A percentile compares a stretch with the other conserved stretches of the same genome.
Conservation (phyloP, 1,140 invertebrate genomes). For the Penaeus chinensis region DNA sequence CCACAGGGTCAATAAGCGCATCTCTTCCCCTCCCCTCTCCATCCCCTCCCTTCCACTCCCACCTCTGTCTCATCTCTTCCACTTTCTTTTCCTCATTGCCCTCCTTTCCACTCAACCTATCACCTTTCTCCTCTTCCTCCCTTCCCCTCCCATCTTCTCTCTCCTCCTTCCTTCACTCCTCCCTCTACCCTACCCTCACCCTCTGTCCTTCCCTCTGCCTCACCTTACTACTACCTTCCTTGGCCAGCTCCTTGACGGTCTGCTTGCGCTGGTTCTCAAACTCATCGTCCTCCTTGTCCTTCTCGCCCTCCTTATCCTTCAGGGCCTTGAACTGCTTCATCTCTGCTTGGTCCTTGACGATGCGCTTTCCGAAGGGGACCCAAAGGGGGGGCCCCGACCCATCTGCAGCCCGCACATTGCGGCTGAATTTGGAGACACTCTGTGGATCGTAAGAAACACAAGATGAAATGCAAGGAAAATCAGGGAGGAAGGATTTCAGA, state of each 20-base stretch:
- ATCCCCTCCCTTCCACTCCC: too few species aligned
- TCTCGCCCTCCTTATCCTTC: constrained; percentile 35
- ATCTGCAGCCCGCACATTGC: constrained; percentile 39
- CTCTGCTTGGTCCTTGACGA: constrained; percentile 73
- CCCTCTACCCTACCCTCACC: too few species aligned
- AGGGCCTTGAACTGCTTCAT: constrained; percentile 79
- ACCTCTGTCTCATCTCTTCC: too few species aligned
- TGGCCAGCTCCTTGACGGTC: constrained; percentile 65
- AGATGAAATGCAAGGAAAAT: constrained; percentile 7
- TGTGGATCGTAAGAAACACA: neutral
- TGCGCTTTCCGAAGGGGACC: constrained; percentile 89
- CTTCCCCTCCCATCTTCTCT: neutral
- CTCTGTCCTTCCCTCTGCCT: neutral
- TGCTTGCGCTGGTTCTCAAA: constrained; percentile 70
- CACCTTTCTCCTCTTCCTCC: too few species aligned
- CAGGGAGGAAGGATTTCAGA: too few species aligned
- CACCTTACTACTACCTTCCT: constrained; percentile 49
- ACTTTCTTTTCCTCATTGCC: too few species aligned
- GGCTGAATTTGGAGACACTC: constrained; percentile 52
- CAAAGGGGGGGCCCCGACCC: constrained; percentile 81
- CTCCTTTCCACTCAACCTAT: too few species aligned
- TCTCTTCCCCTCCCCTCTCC: too few species aligned
- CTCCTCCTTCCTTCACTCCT: neutral
- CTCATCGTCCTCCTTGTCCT: constrained; percentile 67
- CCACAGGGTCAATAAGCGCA: too few species aligned